phyloP scores from a whole-genome alignment of 2,888 invertebrate genomes.

The Athalia cordata region DNA sequence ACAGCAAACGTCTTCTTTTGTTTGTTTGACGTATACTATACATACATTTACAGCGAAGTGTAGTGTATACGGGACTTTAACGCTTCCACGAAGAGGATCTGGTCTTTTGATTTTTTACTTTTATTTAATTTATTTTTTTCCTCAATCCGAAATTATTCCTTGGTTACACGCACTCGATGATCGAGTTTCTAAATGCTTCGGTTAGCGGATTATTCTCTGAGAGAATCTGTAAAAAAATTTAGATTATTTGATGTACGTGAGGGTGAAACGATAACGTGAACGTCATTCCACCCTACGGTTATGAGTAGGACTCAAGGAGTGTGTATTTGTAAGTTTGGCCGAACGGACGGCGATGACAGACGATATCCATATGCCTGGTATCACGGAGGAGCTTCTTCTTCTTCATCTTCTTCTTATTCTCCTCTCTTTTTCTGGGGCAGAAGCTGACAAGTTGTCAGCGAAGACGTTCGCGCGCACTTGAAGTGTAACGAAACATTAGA shows the following conservation, averaged over 20 bases:
- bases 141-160: too few species aligned
- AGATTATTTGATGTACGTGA: background rate
- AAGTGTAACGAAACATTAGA: conserved; percentile 58
- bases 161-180: too few species aligned
- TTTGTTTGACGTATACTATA: conserved; percentile 29
- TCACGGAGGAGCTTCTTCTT: conserved; percentile 50
- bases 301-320: too few species aligned
- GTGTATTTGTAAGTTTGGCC: too few species aligned
- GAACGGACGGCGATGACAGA: conserved; percentile 49
- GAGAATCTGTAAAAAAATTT: background rate
- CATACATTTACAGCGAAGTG: background rate
- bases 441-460: conserved; percentile 65
- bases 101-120: background rate
- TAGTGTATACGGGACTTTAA: background rate
- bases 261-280: background rate
- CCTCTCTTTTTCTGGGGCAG: background rate
- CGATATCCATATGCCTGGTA: conserved; percentile 59
- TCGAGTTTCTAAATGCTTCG: conserved; percentile 2
- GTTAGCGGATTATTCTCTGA: conserved; percentile 8
- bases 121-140: too few species aligned
- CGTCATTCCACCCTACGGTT: background rate
- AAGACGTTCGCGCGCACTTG: conserved; percentile 55
- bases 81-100: conserved; percentile 3
- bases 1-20: conserved; percentile 8
- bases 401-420: too few species aligned